Percentiles rank a stretch among this genome's conserved stretches.
Conservation (phyloP, 2,113 vertebrate genomes). For the Lamprotornis superbus region DNA sequence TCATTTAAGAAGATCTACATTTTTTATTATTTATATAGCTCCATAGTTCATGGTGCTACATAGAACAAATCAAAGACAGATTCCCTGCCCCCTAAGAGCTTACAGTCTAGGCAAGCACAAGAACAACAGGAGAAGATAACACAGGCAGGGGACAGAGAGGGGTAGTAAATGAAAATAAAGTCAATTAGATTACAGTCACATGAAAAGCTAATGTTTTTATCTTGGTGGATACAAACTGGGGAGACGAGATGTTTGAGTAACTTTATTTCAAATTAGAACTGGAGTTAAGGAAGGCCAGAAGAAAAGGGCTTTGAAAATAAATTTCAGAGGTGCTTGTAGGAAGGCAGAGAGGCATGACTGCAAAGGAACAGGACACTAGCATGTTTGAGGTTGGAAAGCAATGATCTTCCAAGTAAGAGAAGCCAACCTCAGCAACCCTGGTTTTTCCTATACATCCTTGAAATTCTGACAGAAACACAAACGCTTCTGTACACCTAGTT, state of each 20-base stretch:
- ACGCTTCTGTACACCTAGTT: not conserved
- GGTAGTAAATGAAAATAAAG: constrained; percentile 19
- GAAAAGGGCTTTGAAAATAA: not conserved
- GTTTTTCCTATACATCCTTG: not conserved
- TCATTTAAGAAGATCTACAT: constrained; percentile 49
- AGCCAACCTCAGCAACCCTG: not conserved
- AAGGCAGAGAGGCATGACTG: not conserved
- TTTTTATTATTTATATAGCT: constrained; percentile 69
- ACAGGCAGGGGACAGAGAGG: constrained; percentile 32
- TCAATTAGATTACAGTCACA: constrained; percentile 46
- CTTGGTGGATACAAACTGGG: not conserved
- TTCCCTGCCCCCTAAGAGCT: constrained; percentile 65
- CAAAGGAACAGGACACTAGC: not conserved
- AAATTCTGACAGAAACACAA: not conserved
- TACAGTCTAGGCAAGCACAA: constrained; percentile 67
- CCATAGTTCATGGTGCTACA: constrained; percentile 63
- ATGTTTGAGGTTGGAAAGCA: not conserved
- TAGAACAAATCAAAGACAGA: constrained; percentile 50
- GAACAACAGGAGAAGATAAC: constrained; percentile 55
- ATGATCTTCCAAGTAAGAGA: not conserved
- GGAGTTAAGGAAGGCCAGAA: not conserved
- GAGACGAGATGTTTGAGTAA: not conserved
- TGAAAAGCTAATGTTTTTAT: constrained; percentile 20
- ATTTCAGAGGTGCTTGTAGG: not conserved
- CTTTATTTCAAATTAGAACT: constrained; percentile 6